phyloP scores from a whole-genome alignment of 2,888 invertebrate genomes.

The Chaetoderma sp. region DNA sequence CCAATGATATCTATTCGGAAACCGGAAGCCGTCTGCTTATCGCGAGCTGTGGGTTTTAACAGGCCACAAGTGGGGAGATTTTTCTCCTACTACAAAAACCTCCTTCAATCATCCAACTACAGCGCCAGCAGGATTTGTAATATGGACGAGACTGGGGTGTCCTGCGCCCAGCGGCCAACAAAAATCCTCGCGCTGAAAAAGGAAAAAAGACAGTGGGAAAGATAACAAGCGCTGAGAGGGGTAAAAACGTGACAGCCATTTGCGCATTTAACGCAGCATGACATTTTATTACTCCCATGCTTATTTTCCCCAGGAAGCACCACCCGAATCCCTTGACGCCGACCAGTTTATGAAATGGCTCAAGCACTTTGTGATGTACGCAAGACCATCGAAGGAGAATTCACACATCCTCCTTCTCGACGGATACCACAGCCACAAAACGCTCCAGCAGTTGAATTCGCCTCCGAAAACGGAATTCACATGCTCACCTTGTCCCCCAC shows the following conservation, averaged over 20 bases:
- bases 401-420: slow-evolving; percentile 60
- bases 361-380: slow-evolving; percentile 42
- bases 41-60: slow-evolving; percentile 37
- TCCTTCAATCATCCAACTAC: background rate
- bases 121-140: slow-evolving; percentile 23
- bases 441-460: slow-evolving; percentile 46
- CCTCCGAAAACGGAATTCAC: slow-evolving; percentile 52
- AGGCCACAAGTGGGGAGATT: slow-evolving; percentile 21
- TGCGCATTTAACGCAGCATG: slow-evolving; percentile 33
- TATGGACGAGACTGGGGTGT: slow-evolving; percentile 33
- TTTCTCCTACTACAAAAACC: slow-evolving; percentile 11
- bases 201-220: slow-evolving; percentile 4
- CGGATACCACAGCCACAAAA: slow-evolving; percentile 55
- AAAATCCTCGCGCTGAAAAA: slow-evolving; percentile 29
- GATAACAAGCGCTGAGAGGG: slow-evolving; percentile 34
- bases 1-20: slow-evolving; percentile 19
- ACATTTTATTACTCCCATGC: slow-evolving; percentile 29
- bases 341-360: slow-evolving; percentile 8
- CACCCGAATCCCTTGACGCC: slow-evolving; percentile 55
- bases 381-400: slow-evolving; percentile 48
- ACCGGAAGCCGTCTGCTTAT: slow-evolving; percentile 20
- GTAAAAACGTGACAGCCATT: slow-evolving; percentile 28
- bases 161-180: slow-evolving; percentile 22
- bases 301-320: slow-evolving; percentile 48
- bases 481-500: slow-evolving; percentile 62